These are phyloP conservation scores for Mylabris phalerata DNA, from an alignment of 1,140 invertebrate species.

Conservation along the genomic window DNA sequence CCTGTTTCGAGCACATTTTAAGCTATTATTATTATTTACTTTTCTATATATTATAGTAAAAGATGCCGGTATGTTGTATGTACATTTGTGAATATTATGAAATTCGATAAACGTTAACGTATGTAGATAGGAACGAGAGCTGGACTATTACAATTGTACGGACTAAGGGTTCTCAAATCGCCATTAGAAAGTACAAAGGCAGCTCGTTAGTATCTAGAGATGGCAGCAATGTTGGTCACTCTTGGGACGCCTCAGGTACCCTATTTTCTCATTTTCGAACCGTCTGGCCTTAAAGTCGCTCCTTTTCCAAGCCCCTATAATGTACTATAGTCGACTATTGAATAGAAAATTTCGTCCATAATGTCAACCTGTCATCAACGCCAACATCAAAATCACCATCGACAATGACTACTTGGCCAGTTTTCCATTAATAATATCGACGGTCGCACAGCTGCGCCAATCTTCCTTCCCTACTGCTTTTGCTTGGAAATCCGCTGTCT, in stretches of 20 bases:
- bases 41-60: not conserved
- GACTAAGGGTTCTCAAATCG: slow-evolving; percentile 21
- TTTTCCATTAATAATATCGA: slow-evolving; percentile 39
- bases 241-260: slow-evolving; percentile 41
- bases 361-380: no score
- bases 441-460: slow-evolving; percentile 36
- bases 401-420: not conserved
- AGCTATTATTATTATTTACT: not conserved
- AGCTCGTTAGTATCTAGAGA: slow-evolving; percentile 35
- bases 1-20: no score
- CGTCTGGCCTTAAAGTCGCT: not conserved
- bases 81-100: slow-evolving; percentile 4
- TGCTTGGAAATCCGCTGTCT: slow-evolving; percentile 30
- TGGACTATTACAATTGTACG: not conserved
- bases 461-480: slow-evolving; percentile 14
- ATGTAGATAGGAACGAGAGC: not conserved
- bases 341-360: no score
- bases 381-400: no score
- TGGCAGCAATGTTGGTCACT: slow-evolving; percentile 31
- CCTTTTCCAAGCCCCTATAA: no score
- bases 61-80: not conserved
- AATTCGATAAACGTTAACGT: slow-evolving; percentile 13
- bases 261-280: slow-evolving; percentile 34
- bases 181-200: slow-evolving; percentile 30
- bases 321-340: no score